Base-by-base conservation (phyloP, 1,140 invertebrate genomes). In the Tetraneura akinire region DNA sequence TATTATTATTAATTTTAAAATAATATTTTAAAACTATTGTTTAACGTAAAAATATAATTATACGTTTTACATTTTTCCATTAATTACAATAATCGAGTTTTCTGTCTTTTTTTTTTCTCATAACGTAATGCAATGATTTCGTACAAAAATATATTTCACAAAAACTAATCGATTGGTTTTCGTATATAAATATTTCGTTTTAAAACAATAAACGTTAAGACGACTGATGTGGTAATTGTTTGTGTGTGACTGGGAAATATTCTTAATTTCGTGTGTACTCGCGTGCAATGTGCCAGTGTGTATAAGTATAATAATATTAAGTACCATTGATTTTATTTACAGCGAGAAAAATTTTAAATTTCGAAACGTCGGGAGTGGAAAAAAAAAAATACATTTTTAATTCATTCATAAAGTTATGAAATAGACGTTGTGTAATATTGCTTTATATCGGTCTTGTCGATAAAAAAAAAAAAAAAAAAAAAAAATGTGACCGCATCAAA, bases 381-480 rank as follows among this genome's bases (percentile, higher is more conserved):
- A 68, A 68, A 68, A 68, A 68, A 68, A 0, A 29, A 62, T 10
- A 68, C 37, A 23, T 13, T 68, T 68, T 47, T 68, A 14, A 45
- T 47, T 47, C 21, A 68, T n/a, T 68, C 47, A 68, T 37, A 42
- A 68, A 68, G 47, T 68, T 68, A 68, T 37, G 66, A 68, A 68
- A 68, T 68, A 68, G 6, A 23, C 14, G 42, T 68, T 68, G 42
- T 8, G 37, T 68, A 68, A 68, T n/a, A n/a, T 68, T 47, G 66
- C 6, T 47, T 26, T 68, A 47, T 68, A 47, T 21, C 21, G 42
- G 47, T 68, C 42, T 8, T 68, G n/a, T 42, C 18, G 4, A 66
- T 16, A 23, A 66, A 66, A 42, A 64, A 37, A 13, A 66, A 14
- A 45, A 66, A 32, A 13, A 45, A 29, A 68, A 45, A 45, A 68